Percentiles rank a stretch among this genome's conserved stretches.
These are phyloP conservation scores for Symphodus melops DNA, from an alignment of 2,113 vertebrate species.

Conservation along the genomic window DNA sequence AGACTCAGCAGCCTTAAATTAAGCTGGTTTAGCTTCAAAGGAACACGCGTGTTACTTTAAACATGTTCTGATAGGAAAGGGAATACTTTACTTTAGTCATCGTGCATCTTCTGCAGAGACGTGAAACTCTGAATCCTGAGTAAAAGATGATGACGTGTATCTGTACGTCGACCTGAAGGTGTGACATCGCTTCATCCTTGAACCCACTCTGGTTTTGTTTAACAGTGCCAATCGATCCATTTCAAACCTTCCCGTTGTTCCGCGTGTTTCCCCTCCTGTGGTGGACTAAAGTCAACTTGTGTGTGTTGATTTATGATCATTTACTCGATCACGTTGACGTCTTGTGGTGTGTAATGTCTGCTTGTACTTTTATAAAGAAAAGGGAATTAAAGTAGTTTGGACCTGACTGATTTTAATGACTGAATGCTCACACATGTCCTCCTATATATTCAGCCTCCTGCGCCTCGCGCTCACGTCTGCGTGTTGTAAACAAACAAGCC, in stretches of 20 bases:
- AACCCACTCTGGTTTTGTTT: not conserved
- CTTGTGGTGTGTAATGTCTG: not conserved
- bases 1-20: too few relatives aligned
- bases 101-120: too few relatives aligned
- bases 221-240: constrained; percentile 44
- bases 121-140: not conserved
- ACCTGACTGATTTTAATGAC: not conserved
- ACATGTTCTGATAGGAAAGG: too few relatives aligned
- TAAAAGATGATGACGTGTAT: not conserved
- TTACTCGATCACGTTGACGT: not conserved
- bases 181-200: not conserved
- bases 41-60: too few relatives aligned
- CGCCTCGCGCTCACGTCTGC: too few relatives aligned
- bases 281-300: not conserved
- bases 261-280: not conserved
- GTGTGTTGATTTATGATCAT: not conserved
- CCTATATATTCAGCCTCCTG: too few relatives aligned
- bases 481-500: too few relatives aligned
- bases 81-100: too few relatives aligned
- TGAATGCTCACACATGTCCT: not conserved
- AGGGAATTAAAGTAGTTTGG: constrained; percentile 10
- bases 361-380: constrained; percentile 26
- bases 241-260: not conserved
- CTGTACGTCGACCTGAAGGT: not conserved
- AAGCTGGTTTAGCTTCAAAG: too few relatives aligned